A percentile compares a stretch with the other conserved stretches of the same genome.
These are phyloP conservation scores for Phasia obesa DNA, from an alignment of 2,888 invertebrate genomes.

Conservation along the genomic window DNA sequence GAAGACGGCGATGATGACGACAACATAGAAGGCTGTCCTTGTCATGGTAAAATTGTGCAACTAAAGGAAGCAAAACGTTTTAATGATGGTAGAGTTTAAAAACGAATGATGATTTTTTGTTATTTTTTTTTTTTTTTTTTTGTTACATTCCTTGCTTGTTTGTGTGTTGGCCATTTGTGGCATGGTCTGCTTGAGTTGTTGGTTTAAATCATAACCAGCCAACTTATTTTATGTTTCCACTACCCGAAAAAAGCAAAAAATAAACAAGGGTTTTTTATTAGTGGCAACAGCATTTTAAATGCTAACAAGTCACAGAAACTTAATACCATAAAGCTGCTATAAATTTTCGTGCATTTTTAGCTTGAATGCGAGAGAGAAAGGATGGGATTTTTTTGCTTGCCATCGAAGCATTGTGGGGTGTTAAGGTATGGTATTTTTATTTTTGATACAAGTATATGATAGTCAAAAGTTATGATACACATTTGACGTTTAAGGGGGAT, in stretches of 20 bases:
- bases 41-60: conserved; percentile 5
- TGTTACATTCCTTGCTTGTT: conserved; percentile 32
- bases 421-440: conserved; percentile 17
- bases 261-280: conserved; percentile 46
- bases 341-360: conserved; percentile 43
- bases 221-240: conserved; percentile 38
- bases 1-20: conserved; percentile 1
- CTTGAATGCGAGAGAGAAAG: conserved; percentile 2
- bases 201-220: conserved; percentile 48
- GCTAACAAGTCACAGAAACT: conserved; percentile 60
- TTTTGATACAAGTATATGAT: conserved; percentile 30
- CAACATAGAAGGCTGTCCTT: not conserved
- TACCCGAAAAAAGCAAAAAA: conserved; percentile 7
- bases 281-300: conserved; percentile 60
- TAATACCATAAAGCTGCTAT: conserved; percentile 63
- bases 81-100: conserved; percentile 41
- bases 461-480: conserved; percentile 15
- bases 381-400: conserved; percentile 5
- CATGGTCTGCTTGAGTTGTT: conserved; percentile 47
- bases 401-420: not conserved
- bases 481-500: conserved; percentile 6
- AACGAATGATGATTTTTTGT: conserved; percentile 48
- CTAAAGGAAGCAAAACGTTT: conserved; percentile 52
- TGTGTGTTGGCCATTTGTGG: conserved; percentile 21
- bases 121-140: not conserved